A percentile compares a stretch with the other conserved stretches of the same genome.
phyloP scores from a whole-genome alignment of 1,140 invertebrate species.

The Scaptodrosophila lebanonensis region DNA sequence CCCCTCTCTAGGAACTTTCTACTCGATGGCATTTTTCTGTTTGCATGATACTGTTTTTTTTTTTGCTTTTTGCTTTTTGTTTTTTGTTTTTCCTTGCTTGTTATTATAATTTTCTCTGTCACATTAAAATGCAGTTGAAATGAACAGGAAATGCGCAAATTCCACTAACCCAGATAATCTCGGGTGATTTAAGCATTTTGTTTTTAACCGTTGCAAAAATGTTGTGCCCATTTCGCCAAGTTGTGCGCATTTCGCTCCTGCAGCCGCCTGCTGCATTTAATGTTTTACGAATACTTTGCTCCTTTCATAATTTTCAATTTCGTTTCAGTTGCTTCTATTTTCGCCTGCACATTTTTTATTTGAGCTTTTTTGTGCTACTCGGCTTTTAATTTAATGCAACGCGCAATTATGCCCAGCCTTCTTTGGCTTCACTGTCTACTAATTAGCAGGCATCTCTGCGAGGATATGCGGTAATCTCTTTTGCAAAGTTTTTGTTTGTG shows the following conservation, averaged over 20 bases:
- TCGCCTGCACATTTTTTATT: not conserved
- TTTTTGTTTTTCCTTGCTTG: conserved; percentile 21
- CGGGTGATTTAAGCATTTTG: conserved; percentile 47
- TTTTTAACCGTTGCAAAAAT: conserved; percentile 27
- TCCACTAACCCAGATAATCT: conserved; percentile 57
- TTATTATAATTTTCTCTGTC: conserved; percentile 53
- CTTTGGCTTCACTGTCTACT: conserved; percentile 34
- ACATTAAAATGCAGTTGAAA: conserved; percentile 57
- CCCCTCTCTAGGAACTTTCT: conserved; percentile 12
- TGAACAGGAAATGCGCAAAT: conserved; percentile 57
- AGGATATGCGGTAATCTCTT: not conserved
- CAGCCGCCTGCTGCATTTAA: not conserved
- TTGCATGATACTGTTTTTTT: too few relatives aligned
- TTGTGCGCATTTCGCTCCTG: not conserved
- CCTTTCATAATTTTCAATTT: conserved; percentile 48
- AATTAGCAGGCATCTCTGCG: conserved; percentile 26
- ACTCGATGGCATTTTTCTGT: conserved; percentile 21
- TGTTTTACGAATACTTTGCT: conserved; percentile 18
- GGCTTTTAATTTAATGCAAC: conserved; percentile 41
- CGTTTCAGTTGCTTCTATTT: conserved; percentile 13
- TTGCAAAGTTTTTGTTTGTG: conserved; percentile 1
- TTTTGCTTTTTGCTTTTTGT: too few relatives aligned
- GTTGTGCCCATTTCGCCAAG: not conserved
- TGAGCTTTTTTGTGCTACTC: not conserved
- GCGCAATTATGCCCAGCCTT: conserved; percentile 42